These are phyloP conservation scores for Propsilocerus akamusi DNA, from an alignment of 1,140 invertebrate genomes.

Conservation along the genomic window DNA sequence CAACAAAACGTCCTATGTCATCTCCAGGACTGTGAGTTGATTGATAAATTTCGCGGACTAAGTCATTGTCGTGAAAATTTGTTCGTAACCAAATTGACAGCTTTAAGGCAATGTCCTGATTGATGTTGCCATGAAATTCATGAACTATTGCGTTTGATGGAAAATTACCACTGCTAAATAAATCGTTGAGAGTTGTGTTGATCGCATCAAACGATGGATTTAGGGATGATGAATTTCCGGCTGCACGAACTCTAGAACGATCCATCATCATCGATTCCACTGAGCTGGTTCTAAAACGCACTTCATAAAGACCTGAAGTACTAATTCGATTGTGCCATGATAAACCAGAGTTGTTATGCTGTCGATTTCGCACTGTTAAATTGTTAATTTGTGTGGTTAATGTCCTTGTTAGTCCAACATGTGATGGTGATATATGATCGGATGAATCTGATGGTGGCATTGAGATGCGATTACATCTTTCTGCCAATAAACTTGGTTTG, in stretches of 20 bases:
- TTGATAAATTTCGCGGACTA: background rate
- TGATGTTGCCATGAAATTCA: background rate
- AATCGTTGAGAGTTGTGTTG: background rate
- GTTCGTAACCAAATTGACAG: background rate
- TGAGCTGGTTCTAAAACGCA: background rate
- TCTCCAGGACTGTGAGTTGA: slow-evolving; percentile 1
- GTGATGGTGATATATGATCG: background rate
- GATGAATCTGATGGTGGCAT: background rate
- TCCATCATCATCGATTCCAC: background rate
- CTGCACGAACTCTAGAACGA: background rate
- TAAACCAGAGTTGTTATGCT: background rate
- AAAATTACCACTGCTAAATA: background rate
- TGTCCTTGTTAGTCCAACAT: background rate
- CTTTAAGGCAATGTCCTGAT: background rate
- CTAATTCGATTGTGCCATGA: background rate
- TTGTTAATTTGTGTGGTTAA: background rate
- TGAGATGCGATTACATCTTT: background rate
- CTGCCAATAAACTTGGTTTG: background rate
- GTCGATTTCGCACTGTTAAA: background rate
- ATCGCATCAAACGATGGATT: background rate
- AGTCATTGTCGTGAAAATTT: slow-evolving; percentile 1
- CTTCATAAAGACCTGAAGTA: background rate
- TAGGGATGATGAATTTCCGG: background rate
- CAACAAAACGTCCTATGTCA: background rate
- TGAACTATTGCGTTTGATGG: background rate